Percentiles rank a stretch among this genome's conserved stretches.
Evolutionary conservation across 2,888 invertebrate genomes (phyloP).

Genomic region (Bedellia somnulentella): DNA sequence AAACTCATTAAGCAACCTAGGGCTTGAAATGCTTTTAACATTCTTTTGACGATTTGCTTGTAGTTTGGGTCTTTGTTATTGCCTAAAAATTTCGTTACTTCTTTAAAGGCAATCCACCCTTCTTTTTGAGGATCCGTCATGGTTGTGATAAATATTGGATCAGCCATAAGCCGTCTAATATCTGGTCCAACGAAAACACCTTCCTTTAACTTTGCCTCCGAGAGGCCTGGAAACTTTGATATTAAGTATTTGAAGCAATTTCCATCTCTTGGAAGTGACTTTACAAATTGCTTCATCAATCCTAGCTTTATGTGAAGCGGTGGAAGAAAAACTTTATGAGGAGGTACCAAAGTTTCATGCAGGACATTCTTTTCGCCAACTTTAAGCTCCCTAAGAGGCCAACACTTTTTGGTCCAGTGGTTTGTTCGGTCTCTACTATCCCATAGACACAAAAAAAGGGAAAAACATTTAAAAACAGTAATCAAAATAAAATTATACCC

Average conservation of each 20-base stretch:
- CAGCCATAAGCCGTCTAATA: background rate
- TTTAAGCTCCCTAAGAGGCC: background rate
- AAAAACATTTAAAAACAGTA: no score
- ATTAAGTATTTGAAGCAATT: constrained; percentile 1
- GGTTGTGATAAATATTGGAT: background rate
- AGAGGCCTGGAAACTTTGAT: background rate
- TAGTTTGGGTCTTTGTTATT: no score
- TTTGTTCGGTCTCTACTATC: constrained; percentile 4
- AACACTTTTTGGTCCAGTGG: constrained; percentile 1
- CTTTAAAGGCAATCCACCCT: no score
- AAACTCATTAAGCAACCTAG: background rate
- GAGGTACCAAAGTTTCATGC: no score
- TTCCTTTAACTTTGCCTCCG: no score
- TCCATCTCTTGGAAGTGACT: constrained; percentile 1
- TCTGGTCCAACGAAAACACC: no score
- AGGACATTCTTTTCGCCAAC: no score
- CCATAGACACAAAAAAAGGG: constrained; percentile 1
- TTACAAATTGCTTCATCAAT: no score
- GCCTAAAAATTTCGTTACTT: background rate
- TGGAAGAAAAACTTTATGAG: no score
- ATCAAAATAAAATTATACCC: no score
- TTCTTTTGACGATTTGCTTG: background rate
- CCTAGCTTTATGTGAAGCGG: background rate
- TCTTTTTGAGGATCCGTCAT: background rate
- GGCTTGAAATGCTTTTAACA: background rate